Conservation (phyloP, 2,113 vertebrate genomes). For the Psephotus haematonotus region DNA sequence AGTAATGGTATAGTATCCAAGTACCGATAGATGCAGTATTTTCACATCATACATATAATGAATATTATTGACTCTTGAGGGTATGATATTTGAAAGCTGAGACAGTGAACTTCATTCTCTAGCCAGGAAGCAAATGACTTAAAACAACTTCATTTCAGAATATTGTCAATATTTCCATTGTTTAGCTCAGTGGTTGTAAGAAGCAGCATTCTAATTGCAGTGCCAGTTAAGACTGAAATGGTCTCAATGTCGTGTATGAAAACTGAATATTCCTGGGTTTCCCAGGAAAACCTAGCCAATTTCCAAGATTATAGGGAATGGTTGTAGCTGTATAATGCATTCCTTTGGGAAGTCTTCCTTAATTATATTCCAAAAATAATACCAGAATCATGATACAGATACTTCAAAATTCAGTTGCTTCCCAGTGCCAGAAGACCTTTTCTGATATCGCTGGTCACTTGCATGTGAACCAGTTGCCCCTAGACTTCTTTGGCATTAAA, state of each 20-base stretch:
- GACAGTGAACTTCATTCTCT: not conserved
- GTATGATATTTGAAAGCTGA: not conserved
- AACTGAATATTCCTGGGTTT: not conserved
- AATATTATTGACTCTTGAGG: not conserved
- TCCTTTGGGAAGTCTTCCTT: not conserved
- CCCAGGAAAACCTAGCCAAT: not conserved
- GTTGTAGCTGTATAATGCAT: not conserved
- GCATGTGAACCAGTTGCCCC: not conserved
- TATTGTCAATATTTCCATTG: not conserved
- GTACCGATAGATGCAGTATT: not conserved
- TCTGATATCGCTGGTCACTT: not conserved
- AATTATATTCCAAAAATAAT: not conserved
- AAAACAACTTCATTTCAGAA: not conserved
- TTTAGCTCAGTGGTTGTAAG: not conserved
- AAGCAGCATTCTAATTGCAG: not conserved
- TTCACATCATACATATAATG: not conserved
- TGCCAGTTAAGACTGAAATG: not conserved
- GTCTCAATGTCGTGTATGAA: not conserved
- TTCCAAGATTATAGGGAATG: not conserved
- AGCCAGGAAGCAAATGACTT: not conserved
- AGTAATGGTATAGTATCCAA: not conserved
- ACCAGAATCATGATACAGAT: fast-evolving
- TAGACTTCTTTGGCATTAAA: not conserved
- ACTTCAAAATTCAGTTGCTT: not conserved
- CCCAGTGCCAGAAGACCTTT: not conserved